These are phyloP conservation scores for Sphaerophoria rueppellii DNA, from an alignment of 2,888 invertebrate genomes.

Conservation along the genomic window DNA sequence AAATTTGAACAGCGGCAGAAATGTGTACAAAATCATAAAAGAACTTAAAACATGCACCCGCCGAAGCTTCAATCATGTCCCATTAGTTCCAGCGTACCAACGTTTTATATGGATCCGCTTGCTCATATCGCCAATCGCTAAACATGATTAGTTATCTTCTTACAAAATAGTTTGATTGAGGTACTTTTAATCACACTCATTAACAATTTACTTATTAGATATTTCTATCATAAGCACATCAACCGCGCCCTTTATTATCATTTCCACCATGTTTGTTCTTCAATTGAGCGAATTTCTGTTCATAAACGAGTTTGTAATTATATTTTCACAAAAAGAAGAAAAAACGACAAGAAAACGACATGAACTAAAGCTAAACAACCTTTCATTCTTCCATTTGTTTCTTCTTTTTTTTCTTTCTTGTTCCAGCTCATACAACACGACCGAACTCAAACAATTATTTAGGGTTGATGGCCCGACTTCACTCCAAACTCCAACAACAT, in stretches of 20 bases:
- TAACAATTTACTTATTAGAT: slow-evolving; percentile 56
- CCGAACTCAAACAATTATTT: slow-evolving; percentile 45
- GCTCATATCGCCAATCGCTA: background rate
- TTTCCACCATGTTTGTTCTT: slow-evolving; percentile 73
- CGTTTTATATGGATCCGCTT: too few relatives aligned
- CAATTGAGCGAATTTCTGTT: slow-evolving; percentile 65
- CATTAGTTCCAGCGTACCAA: too few relatives aligned
- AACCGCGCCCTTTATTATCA: slow-evolving; percentile 72
- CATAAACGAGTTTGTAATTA: slow-evolving; percentile 60
- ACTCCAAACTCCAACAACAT: slow-evolving; percentile 35
- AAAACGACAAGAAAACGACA: slow-evolving; percentile 10
- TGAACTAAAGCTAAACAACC: slow-evolving; percentile 46
- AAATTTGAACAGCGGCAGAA: too few relatives aligned
- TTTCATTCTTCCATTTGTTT: slow-evolving; percentile 15
- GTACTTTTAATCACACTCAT: slow-evolving; percentile 43
- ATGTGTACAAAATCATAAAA: too few relatives aligned
- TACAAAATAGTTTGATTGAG: slow-evolving; percentile 1
- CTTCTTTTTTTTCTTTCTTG: background rate
- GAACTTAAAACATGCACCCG: too few relatives aligned
- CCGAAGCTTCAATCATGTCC: too few relatives aligned
- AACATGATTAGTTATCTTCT: slow-evolving; percentile 20
- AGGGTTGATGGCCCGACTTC: slow-evolving; percentile 61
- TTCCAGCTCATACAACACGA: slow-evolving; percentile 32
- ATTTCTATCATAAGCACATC: slow-evolving; percentile 63
- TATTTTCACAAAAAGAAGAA: slow-evolving; percentile 20